Base-by-base conservation (phyloP, 2,113 vertebrate genomes). In the Sinocyclocheilus rhinocerous region DNA sequence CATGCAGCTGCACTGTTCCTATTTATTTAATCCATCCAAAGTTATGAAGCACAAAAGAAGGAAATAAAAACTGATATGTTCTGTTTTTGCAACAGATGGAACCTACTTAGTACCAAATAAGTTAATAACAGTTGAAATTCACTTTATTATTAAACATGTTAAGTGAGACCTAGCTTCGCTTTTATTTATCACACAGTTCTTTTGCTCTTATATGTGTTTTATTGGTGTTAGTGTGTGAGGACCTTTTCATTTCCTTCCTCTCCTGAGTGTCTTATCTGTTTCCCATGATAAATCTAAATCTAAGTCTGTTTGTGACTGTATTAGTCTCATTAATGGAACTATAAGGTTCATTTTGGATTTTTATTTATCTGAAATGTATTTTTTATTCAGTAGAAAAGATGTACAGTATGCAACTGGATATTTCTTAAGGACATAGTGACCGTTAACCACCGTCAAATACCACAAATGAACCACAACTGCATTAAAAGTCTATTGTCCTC, bases 191-290 rank as follows among this genome's bases (percentile, higher is more conserved):
- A 75, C 20, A 45, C 22, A 16, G 5, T 6, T 48, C 12, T 4
- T 13, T 70, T 24, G 70, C 39, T 24, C 39, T 45, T 4, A 22
- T 72, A 20, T 75, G 70, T 1, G 11, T 45, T n/a, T 42, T 48
- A n/a, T 48, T 16, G 22, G 42, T 75, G 42, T 75, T 48, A 24
- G 72, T 15, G 10, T 45, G 22, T 24, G 22, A 48, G 42, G 42
- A 24, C 39, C 22, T 48, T 16, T 24, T 75, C 42, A 75, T 45
- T 75, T 75, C 72, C 72, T 75, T 75, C 72, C 72, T 75, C 72
- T 48, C 42, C 18, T n/a, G 7, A 11, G 22, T 13, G 18, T 39
- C 36, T 45, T 12, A 75, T 75, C 42, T 24, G n/a, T 75, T 75
- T 48, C 11, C 22, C 10, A 6, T 75, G 72, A 75, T 42, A 24